phyloP scores from a whole-genome alignment of 1,140 invertebrate species.

The Aphaenogaster floridana region DNA sequence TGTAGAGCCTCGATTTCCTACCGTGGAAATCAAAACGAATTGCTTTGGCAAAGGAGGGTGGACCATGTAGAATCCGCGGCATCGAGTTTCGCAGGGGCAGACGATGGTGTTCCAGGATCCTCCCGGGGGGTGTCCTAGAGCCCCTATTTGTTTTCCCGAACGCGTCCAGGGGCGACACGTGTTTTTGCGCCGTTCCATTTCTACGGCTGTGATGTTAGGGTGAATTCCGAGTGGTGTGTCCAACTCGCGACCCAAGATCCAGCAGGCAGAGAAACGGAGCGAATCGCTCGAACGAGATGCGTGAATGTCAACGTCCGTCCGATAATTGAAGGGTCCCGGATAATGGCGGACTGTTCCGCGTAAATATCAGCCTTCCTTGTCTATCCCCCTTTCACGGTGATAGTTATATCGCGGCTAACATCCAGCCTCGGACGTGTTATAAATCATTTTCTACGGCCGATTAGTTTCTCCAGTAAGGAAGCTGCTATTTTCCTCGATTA shows the following conservation, averaged over 20 bases:
- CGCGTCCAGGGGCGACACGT: constrained; percentile 51
- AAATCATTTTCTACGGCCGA: constrained; percentile 53
- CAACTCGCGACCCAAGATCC: background rate
- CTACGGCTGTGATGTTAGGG: background rate
- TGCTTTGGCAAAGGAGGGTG: background rate
- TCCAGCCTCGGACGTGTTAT: constrained; percentile 16
- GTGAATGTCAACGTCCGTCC: constrained; percentile 26
- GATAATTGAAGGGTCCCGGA: constrained; percentile 43
- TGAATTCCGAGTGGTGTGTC: constrained; percentile 38
- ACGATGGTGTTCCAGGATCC: background rate
- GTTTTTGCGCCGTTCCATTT: constrained; percentile 57
- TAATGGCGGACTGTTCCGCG: constrained; percentile 8
- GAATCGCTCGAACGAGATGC: constrained; percentile 35
- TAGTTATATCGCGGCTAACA: constrained; percentile 7
- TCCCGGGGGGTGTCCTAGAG: background rate
- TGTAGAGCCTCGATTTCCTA: background rate
- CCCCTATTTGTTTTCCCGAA: constrained; percentile 70
- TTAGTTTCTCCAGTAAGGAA: constrained; percentile 38
- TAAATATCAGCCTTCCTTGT: constrained; percentile 45
- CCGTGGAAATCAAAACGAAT: constrained; percentile 47
- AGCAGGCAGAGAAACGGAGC: background rate
- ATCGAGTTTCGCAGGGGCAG: constrained; percentile 31
- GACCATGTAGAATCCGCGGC: background rate
- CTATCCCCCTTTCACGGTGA: background rate
- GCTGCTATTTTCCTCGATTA: constrained; percentile 5